phyloP scores from a whole-genome alignment of 2,888 invertebrate genomes.

The Callyntrura guangdongensis region DNA sequence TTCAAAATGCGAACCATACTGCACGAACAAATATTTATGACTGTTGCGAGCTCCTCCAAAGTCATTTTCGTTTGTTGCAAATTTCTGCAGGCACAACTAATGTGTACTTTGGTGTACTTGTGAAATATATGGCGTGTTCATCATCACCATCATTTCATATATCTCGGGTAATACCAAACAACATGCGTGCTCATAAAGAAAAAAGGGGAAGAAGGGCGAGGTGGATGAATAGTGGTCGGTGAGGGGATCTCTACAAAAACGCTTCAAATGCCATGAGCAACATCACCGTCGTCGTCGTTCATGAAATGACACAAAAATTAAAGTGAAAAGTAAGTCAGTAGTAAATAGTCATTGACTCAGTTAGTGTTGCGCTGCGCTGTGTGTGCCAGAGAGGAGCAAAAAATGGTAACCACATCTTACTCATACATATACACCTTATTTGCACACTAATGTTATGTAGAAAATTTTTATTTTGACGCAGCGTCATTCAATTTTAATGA shows the following conservation, averaged over 20 bases:
- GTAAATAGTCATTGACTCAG: conserved; percentile 71
- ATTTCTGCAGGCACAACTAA: not conserved
- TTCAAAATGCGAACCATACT: not conserved
- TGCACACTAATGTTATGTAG: not conserved
- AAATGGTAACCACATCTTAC: conserved; percentile 53
- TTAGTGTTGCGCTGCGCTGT: conserved; percentile 12
- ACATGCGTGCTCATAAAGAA: not conserved
- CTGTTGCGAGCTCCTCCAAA: not conserved
- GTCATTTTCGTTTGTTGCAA: not conserved
- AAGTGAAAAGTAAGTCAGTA: conserved; percentile 77
- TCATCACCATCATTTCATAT: conserved; percentile 40
- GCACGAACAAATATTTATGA: conserved; percentile 41
- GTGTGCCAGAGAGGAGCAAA: conserved; percentile 53
- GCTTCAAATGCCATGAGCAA: conserved; percentile 67
- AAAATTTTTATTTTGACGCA: conserved; percentile 64
- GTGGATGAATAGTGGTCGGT: conserved; percentile 56
- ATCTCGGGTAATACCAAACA: not conserved
- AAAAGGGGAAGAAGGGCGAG: conserved; percentile 70
- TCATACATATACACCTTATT: not conserved
- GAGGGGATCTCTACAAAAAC: conserved; percentile 64
- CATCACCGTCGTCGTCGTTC: conserved; percentile 50
- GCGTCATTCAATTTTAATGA: conserved; percentile 76
- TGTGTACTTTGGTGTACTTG: not conserved
- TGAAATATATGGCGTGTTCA: conserved; percentile 15
- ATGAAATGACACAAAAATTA: conserved; percentile 80